Percentiles rank a stretch among this genome's conserved stretches.
These are phyloP conservation scores for Odocoileus hemionus DNA, from an alignment of 2,113 vertebrate species.

Conservation along the genomic window DNA sequence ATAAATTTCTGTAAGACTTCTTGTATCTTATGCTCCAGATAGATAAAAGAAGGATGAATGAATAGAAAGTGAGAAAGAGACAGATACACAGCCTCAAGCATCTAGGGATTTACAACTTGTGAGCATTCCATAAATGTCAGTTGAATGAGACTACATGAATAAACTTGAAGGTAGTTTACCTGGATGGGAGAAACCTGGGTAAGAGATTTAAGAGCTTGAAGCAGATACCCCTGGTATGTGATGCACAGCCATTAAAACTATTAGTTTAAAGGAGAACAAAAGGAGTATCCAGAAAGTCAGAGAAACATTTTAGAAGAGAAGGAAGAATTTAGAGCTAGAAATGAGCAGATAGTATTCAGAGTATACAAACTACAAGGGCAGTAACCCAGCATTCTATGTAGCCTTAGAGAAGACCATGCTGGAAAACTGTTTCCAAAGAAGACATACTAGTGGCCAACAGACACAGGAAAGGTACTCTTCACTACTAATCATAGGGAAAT, in stretches of 20 bases:
- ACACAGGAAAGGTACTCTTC: not conserved
- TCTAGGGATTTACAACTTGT: not conserved
- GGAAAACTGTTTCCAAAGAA: not conserved
- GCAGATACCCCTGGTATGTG: not conserved
- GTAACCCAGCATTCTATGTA: not conserved
- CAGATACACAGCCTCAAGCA: not conserved
- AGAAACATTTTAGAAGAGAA: not conserved
- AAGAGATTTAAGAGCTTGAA: not conserved
- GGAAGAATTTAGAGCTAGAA: not conserved
- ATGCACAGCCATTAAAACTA: not conserved
- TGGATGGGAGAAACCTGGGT: not conserved
- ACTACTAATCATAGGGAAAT: not conserved
- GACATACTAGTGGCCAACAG: not conserved
- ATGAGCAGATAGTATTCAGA: not conserved
- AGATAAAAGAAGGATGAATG: not conserved
- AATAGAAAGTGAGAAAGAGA: not conserved
- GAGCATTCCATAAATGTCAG: not conserved
- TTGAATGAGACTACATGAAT: not conserved
- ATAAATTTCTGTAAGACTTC: not conserved
- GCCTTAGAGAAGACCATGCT: not conserved
- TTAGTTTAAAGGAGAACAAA: not conserved
- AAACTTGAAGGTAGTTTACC: not conserved
- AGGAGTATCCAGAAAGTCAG: not conserved
- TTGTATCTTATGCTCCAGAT: not conserved
- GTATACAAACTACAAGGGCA: not conserved